These are phyloP conservation scores for Drosophila athabasca DNA, from an alignment of 1,140 invertebrate genomes.

Conservation along the genomic window DNA sequence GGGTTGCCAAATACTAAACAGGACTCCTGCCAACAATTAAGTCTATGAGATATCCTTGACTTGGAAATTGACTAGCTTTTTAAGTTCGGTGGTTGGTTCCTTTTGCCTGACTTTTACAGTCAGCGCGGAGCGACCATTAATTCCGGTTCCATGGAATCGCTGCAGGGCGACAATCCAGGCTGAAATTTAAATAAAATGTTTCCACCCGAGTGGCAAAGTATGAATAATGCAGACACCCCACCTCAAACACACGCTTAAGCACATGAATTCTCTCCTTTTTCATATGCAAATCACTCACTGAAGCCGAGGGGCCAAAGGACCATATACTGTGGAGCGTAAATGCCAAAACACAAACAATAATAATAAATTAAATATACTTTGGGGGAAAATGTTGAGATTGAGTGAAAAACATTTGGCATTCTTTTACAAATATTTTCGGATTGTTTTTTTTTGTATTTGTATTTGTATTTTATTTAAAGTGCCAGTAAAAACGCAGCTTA, in stretches of 20 bases:
- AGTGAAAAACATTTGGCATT: not conserved
- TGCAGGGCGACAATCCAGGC: not conserved
- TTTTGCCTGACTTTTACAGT: too few species aligned
- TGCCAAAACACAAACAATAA: not conserved
- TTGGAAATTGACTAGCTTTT: too few species aligned
- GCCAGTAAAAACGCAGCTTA: constrained; percentile 83
- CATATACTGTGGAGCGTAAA: too few species aligned
- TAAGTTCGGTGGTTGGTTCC: too few species aligned
- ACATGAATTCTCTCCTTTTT: not conserved
- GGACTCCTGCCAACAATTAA: too few species aligned
- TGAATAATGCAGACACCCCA: constrained; percentile 8
- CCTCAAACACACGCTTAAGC: not conserved
- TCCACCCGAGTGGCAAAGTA: not conserved
- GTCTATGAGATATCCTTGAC: too few species aligned
- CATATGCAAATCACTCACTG: constrained; percentile 4
- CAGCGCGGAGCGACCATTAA: not conserved
- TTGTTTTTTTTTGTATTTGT: constrained; percentile 48
- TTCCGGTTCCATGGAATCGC: not conserved
- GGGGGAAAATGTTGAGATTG: not conserved
- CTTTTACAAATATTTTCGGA: constrained; percentile 75
- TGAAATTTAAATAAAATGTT: constrained; percentile 8
- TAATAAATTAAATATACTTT: not conserved
- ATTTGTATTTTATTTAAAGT: constrained; percentile 77
- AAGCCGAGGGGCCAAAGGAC: not conserved
- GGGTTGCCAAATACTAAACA: too few species aligned